Base-by-base conservation (phyloP, 2,888 invertebrate species). In the Octodonta nipae region DNA sequence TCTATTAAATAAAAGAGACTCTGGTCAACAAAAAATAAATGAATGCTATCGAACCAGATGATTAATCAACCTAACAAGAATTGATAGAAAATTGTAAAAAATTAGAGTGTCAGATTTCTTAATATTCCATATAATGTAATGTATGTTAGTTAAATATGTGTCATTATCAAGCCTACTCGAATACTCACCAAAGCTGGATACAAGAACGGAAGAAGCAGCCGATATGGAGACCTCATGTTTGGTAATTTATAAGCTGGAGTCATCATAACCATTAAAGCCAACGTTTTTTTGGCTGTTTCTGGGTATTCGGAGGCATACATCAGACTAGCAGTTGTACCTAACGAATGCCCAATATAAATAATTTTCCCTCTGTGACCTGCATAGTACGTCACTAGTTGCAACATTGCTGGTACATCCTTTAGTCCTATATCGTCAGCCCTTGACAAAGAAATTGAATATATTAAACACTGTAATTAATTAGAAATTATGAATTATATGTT, bases 351-450 rank as follows among this genome's bases (percentile, higher is more conserved):
- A 12, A 74, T 49, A 58, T 66, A 73, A 40, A 70, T 52, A 7
- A 52, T 51, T 41, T 55, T 54, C 5, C 49, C 50, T 33, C 43
- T 47, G 31, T 43, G 30, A 4, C 33, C 66, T 39, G 35, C 66
- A 54, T 13, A 65, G 37, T 62, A 54, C 3, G 66, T 50, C 1
- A 73, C 60, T 26, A 60, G 56, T 48, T 73, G 68, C 17, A 75
- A 61, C 56, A 67, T 67, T 0, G 69, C 63, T 2, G 74, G 70
- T 1, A 70, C 44, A 47, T 75, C 75, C 43, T 67, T 65, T 40
- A 63, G 62, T 3, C 71, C 73, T 47, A 71, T 68, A 48, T 74
- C 72, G 46, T 73, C 67, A 37, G 70, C 67, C 46, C 72, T 72
- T 56, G 2, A 61, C 48, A 30, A 24, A n/a, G n/a, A n/a, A n/a